Conservation (phyloP, 2,797 vertebrate genomes). For the Sitta carolinensis region DNA sequence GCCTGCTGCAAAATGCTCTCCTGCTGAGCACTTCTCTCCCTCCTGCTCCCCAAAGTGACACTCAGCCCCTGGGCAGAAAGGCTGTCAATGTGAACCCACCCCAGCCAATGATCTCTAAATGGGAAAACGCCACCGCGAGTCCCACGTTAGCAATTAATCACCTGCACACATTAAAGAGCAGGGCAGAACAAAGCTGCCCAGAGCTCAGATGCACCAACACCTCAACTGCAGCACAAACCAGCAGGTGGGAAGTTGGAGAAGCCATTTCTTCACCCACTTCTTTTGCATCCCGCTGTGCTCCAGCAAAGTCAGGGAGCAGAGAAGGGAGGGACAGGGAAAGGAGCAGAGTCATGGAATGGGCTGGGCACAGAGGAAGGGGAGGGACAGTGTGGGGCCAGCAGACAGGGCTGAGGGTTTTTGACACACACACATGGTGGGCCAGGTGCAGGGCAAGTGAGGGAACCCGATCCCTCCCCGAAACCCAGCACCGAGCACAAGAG, state of each 20-base stretch:
- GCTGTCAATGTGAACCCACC: neutral
- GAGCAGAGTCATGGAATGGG: neutral
- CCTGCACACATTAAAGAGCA: neutral
- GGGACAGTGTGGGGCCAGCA: neutral
- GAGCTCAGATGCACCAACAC: neutral
- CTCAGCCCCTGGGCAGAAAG: neutral
- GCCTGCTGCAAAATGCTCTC: neutral
- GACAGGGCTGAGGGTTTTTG: neutral
- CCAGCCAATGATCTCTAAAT: neutral
- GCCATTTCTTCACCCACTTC: neutral
- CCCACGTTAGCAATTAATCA: neutral
- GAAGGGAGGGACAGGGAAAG: neutral
- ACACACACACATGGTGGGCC: neutral
- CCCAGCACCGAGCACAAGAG: neutral
- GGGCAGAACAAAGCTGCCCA: neutral
- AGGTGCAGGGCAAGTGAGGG: neutral
- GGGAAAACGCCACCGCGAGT: fast-evolving
- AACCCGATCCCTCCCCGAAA: neutral
- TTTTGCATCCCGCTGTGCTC: neutral
- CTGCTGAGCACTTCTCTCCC: neutral
- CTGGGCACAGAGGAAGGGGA: neutral
- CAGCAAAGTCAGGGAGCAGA: neutral
- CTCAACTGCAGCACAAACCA: neutral
- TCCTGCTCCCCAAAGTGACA: neutral
- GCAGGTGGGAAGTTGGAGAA: neutral